Conservation (phyloP, 2,797 vertebrate species). For the Brotula barbata region DNA sequence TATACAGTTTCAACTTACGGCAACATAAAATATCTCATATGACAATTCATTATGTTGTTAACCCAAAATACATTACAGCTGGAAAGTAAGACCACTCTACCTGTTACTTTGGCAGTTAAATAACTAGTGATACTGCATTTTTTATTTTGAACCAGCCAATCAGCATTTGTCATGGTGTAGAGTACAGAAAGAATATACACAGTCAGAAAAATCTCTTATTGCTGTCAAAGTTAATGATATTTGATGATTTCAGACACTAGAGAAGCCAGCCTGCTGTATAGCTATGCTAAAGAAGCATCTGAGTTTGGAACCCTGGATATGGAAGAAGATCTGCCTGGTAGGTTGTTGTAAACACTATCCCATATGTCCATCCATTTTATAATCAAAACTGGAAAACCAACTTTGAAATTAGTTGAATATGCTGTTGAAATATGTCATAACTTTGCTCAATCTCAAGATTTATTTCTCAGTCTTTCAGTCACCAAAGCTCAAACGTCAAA, state of each 20-base stretch:
- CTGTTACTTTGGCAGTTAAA: not conserved
- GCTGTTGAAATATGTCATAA: no score
- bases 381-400: no score
- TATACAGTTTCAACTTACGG: slow-evolving; percentile 5
- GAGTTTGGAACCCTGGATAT: slow-evolving; percentile 79
- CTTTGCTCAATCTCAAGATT: no score
- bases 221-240: slow-evolving; percentile 30
- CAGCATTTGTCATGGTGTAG: not conserved
- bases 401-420: no score
- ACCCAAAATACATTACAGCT: not conserved
- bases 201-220: slow-evolving; percentile 2
- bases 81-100: not conserved
- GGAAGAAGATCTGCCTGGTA: slow-evolving; percentile 84
- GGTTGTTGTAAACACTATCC: slow-evolving; percentile 39
- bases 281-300: slow-evolving; percentile 83
- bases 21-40: not conserved
- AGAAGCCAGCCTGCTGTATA: slow-evolving; percentile 88
- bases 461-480: no score
- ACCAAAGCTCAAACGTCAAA: no score
- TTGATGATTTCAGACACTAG: slow-evolving; percentile 81
- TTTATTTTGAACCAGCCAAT: not conserved
- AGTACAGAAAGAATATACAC: slow-evolving; percentile 12
- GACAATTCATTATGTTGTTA: not conserved
- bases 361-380: not conserved
- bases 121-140: not conserved